Base-by-base conservation (phyloP, 2,797 vertebrate genomes). In the Smutsia gigantea region DNA sequence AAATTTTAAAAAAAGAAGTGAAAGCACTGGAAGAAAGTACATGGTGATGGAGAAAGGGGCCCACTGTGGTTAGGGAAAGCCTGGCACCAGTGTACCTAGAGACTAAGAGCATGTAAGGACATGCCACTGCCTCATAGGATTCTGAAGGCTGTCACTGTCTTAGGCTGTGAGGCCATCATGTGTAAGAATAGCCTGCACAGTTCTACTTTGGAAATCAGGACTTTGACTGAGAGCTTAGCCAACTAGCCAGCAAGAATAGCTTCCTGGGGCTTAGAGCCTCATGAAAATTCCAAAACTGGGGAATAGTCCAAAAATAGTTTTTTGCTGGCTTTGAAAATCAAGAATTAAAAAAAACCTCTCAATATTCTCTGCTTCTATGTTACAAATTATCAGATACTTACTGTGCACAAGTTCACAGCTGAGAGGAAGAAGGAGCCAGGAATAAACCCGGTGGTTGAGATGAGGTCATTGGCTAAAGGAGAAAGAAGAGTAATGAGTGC, bases 241-340 rank as follows among this genome's bases (percentile, higher is more conserved):
- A 93, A 46, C 55, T 83, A 94, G 49, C 77, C 89, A 94, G 82
- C 68, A 94, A 93, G 91, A 95, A 94, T 86, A 95, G 63, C 77
- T 96, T 95, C 77, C 86, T 85, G 78, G 63, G 94, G 82, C 61
- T 68, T 55, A 89, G 31, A 92, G n/a, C 31, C 55, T 88, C 55
- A 51, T 95, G 89, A 95, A 96, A 90, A 97, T 90, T 97, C 72
- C n/a, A 29, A 84, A 96, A 77, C 59, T 61, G 61, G 23, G 55
- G 49, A 57, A 49, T 51, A 92, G 89, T 87, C 19, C 25, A 31
- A 51, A 90, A 49, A 63, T 63, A 69, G 7, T 25, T 77, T 90
- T 55, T 90, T 79, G 29, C 75, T 93, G 37, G 71, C 92, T 95
- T 94, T 87, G 94, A 88, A 93, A 92, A 90, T 27, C 46, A 92